Conservation (phyloP, 2,113 vertebrate species). For the Gambusia holbrooki region DNA sequence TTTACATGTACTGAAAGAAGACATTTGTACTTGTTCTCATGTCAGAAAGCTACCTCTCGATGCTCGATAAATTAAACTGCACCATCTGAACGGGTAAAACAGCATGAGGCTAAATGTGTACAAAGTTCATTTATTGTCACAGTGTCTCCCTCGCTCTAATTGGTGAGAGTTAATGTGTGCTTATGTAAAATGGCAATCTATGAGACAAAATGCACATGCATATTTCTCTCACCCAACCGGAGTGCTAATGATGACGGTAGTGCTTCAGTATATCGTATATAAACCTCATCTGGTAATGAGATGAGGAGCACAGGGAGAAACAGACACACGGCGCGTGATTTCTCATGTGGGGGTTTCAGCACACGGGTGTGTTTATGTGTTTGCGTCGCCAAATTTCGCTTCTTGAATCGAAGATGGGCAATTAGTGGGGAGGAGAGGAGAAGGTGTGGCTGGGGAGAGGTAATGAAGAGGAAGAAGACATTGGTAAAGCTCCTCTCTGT, state of each 20-base stretch:
- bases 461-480: slow-evolving; percentile 25
- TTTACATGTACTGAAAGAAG: no score
- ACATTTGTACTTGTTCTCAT: not conserved
- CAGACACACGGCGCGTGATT: slow-evolving; percentile 6
- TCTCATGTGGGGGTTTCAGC: not conserved
- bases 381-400: slow-evolving; percentile 8
- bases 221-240: slow-evolving; percentile 22
- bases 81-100: slow-evolving; percentile 43
- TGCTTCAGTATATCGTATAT: not conserved
- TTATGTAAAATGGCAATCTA: slow-evolving; percentile 35
- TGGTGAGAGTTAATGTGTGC: slow-evolving; percentile 32
- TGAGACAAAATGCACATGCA: slow-evolving; percentile 10
- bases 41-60: not conserved
- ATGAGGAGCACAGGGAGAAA: slow-evolving; percentile 44
- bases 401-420: slow-evolving; percentile 31
- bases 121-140: slow-evolving; percentile 41
- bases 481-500: not conserved
- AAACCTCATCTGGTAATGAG: slow-evolving; percentile 66
- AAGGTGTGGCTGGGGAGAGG: not conserved
- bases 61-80: slow-evolving; percentile 43
- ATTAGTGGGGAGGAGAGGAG: slow-evolving; percentile 17
- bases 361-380: slow-evolving; percentile 5
- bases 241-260: slow-evolving; percentile 53
- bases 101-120: slow-evolving; percentile 39
- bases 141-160: slow-evolving; percentile 35